Percentiles rank a stretch among this genome's conserved stretches.
These are phyloP conservation scores for Candidula unifasciata DNA, from an alignment of 2,888 invertebrate genomes.

Conservation along the genomic window DNA sequence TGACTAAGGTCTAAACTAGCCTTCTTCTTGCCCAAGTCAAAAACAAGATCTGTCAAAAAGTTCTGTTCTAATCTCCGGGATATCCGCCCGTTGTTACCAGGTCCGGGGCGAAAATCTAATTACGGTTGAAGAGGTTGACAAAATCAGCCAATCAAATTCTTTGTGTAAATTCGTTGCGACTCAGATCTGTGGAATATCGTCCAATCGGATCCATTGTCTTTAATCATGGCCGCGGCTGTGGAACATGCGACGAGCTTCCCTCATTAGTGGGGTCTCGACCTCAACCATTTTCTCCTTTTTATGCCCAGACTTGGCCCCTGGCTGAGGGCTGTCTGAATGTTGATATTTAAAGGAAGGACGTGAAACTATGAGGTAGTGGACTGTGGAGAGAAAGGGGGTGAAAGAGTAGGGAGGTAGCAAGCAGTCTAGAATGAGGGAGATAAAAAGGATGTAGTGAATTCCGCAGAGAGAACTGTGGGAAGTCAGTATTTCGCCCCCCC, in stretches of 20 bases:
- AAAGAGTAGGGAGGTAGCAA: no score
- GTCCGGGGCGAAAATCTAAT: slow-evolving; percentile 31
- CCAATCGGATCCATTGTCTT: slow-evolving; percentile 34
- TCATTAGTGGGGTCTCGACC: slow-evolving; percentile 33
- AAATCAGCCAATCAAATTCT: slow-evolving; percentile 45
- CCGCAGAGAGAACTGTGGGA: no score
- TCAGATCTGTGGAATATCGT: slow-evolving; percentile 24
- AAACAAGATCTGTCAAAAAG: no score
- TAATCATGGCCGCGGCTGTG: slow-evolving; percentile 26
- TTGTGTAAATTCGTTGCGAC: slow-evolving; percentile 26
- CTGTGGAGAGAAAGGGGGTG: no score
- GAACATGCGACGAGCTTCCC: slow-evolving; percentile 12
- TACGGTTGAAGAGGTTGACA: slow-evolving; percentile 34
- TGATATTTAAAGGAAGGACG: no score
- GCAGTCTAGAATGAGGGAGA: no score
- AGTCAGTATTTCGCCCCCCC: no score
- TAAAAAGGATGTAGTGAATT: no score
- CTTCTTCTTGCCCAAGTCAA: no score
- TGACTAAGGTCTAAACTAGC: no score
- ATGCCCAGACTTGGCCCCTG: not conserved
- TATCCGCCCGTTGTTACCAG: not conserved
- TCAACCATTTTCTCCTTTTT: slow-evolving; percentile 27
- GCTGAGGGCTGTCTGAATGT: not conserved
- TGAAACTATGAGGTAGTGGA: no score
- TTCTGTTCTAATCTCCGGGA: not conserved